phyloP scores from a whole-genome alignment of 1,140 invertebrate genomes.

The Micrasema minimum region DNA sequence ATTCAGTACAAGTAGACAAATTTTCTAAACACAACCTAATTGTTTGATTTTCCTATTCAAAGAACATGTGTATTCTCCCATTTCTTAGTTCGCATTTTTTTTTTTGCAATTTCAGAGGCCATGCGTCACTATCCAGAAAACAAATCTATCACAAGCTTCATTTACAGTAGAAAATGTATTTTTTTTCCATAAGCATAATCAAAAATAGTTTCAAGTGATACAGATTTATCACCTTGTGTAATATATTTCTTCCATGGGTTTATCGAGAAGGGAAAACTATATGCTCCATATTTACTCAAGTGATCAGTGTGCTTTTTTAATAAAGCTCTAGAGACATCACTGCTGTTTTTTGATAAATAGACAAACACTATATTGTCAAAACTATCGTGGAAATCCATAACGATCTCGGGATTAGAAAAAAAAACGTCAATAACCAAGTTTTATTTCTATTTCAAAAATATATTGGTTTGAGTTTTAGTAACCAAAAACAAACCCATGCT shows the following conservation, averaged over 20 bases:
- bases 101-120: conserved; percentile 31
- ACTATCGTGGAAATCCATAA: conserved; percentile 10
- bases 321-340: conserved; percentile 9
- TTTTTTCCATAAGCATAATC: conserved; percentile 4
- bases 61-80: conserved; percentile 44
- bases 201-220: conserved; percentile 27
- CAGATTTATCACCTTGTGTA: not conserved
- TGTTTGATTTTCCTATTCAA: conserved; percentile 42
- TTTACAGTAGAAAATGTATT: conserved; percentile 13
- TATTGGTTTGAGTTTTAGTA: no score
- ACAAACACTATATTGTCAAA: not conserved
- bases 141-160: conserved; percentile 21
- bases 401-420: no score
- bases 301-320: conserved; percentile 46
- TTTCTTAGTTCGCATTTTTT: conserved; percentile 29
- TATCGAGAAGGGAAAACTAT: conserved; percentile 45
- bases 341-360: conserved; percentile 14
- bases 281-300: conserved; percentile 40
- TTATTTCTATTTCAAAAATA: no score
- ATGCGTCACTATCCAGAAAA: conserved; percentile 13
- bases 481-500: no score
- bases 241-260: conserved; percentile 41
- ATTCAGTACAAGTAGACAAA: conserved; percentile 17
- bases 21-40: conserved; percentile 39
- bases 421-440: no score